phyloP scores from a whole-genome alignment of 2,113 vertebrate species.

The Urocynchramus pylzowi region DNA sequence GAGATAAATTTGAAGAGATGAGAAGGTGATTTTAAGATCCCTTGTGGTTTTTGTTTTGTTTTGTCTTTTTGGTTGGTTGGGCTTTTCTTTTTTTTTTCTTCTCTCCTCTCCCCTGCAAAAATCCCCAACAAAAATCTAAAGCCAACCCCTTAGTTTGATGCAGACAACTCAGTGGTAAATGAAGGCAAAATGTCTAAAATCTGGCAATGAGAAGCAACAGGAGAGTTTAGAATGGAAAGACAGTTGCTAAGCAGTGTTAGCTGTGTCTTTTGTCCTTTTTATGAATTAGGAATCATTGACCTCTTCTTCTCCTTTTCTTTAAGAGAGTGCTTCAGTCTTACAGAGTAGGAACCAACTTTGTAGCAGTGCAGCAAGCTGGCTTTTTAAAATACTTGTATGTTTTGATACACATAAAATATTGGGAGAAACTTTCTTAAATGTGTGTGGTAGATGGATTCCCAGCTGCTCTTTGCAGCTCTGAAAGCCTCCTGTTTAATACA shows the following conservation, averaged over 20 bases:
- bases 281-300: neutral
- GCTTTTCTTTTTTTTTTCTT: neutral
- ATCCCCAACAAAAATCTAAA: neutral
- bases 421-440: neutral
- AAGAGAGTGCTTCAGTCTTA: neutral
- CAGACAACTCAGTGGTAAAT: neutral
- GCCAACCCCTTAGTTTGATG: neutral
- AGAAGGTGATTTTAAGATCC: neutral
- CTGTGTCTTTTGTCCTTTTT: neutral
- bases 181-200: neutral
- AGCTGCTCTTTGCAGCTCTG: neutral
- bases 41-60: neutral
- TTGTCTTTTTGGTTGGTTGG: neutral
- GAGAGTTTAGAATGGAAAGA: neutral
- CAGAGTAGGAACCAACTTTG: neutral
- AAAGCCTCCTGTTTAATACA: neutral
- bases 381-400: neutral
- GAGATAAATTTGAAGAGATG: neutral
- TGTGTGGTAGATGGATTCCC: neutral
- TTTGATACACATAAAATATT: neutral
- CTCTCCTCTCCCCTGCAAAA: fast-evolving
- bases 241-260: neutral
- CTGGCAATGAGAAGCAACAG: neutral
- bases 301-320: neutral
- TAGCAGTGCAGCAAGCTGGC: neutral